Percentiles rank a stretch among this genome's conserved stretches.
Conservation (phyloP, 2,888 invertebrate species). For the Cosmia trapezina region DNA sequence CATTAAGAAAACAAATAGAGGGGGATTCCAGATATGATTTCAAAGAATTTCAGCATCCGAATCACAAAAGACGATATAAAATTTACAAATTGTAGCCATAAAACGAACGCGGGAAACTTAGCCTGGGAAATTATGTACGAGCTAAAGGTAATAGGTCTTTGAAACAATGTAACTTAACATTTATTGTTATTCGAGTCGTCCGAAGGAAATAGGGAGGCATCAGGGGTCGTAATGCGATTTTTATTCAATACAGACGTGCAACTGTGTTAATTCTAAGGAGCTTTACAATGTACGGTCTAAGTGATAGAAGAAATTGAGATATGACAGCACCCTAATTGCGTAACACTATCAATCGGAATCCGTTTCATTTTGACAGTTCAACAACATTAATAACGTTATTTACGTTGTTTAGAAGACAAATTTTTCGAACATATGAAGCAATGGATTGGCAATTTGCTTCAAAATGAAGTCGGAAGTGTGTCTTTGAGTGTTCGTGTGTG, state of each 20-base stretch:
- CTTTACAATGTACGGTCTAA: constrained; percentile 63
- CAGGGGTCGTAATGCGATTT: constrained; percentile 77
- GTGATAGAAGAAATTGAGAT: not conserved
- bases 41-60: constrained; percentile 63
- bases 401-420: no score
- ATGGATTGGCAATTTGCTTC: no score
- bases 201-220: constrained; percentile 49
- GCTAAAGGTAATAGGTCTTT: constrained; percentile 70
- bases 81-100: constrained; percentile 81
- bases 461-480: no score
- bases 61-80: constrained; percentile 75
- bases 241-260: constrained; percentile 81
- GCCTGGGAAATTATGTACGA: constrained; percentile 69
- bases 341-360: no score
- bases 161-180: constrained; percentile 74
- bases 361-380: no score
- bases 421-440: no score
- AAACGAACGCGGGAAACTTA: constrained; percentile 71
- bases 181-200: constrained; percentile 72
- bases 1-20: constrained; percentile 57
- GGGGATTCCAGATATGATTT: constrained; percentile 60
- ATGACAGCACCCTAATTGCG: no score
- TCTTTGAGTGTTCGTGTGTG: no score
- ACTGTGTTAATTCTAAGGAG: constrained; percentile 74
- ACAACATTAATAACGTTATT: no score